These are phyloP conservation scores for Pristionchus arcanus DNA, from an alignment of 2,888 invertebrate genomes.

Conservation along the genomic window DNA sequence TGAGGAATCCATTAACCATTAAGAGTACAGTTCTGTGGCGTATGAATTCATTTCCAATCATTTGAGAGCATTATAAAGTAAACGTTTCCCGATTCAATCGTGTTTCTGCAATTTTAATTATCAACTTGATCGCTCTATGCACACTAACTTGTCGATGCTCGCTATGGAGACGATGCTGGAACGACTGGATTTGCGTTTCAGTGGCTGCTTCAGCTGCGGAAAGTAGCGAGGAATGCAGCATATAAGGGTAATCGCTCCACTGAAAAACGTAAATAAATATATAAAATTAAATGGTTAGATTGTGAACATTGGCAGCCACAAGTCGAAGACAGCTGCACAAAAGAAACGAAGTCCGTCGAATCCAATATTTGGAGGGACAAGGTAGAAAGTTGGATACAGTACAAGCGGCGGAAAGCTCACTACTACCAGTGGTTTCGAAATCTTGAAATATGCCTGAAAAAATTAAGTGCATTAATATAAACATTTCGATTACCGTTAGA, in stretches of 20 bases:
- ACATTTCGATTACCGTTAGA: not conserved
- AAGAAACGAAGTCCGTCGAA: slow-evolving; percentile 6
- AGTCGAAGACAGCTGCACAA: not conserved
- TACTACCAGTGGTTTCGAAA: not conserved
- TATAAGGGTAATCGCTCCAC: not conserved
- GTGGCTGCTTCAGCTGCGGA: not conserved
- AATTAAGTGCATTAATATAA: not conserved
- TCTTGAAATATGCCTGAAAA: not conserved
- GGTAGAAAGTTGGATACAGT: not conserved
- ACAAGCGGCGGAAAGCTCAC: not conserved
- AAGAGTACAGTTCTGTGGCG: no score
- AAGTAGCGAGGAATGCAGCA: not conserved
- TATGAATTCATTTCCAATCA: not conserved
- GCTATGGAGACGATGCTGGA: not conserved
- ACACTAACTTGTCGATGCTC: not conserved
- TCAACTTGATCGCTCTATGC: not conserved
- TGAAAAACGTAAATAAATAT: not conserved
- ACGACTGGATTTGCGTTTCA: not conserved
- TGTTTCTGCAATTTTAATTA: not conserved
- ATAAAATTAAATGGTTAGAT: not conserved
- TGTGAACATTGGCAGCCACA: not conserved
- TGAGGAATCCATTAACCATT: no score
- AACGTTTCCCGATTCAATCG: not conserved
- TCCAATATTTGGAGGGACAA: not conserved
- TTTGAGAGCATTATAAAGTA: not conserved